These are phyloP conservation scores for human DNA, from an alignment of 2,113 vertebrate genomes.

Conservation along the genomic window GRCh38 chr4:136460501-136461000, in stretches of 20 bases:
- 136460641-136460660: constrained; percentile 29
- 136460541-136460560: constrained; percentile 23
- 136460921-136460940: neutral
- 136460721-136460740: neutral
- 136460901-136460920: neutral
- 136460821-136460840: neutral
- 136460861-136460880: neutral
- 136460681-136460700: neutral
- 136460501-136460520: neutral
- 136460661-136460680: constrained; percentile 1
- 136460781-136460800: neutral
- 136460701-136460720: neutral
- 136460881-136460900: neutral
- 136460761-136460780: constrained; percentile 48
- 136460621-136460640: neutral
- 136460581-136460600: neutral
- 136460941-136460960: neutral
- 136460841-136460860: neutral
- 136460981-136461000: neutral
- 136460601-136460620: neutral
- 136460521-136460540: constrained; percentile 30
- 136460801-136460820: neutral
- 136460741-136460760: constrained; percentile 28
- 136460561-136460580: constrained; percentile 41
- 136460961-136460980: neutral